These are phyloP conservation scores for Acanthosepion esculentum DNA, from an alignment of 2,888 invertebrate species.

Conservation along the genomic window DNA sequence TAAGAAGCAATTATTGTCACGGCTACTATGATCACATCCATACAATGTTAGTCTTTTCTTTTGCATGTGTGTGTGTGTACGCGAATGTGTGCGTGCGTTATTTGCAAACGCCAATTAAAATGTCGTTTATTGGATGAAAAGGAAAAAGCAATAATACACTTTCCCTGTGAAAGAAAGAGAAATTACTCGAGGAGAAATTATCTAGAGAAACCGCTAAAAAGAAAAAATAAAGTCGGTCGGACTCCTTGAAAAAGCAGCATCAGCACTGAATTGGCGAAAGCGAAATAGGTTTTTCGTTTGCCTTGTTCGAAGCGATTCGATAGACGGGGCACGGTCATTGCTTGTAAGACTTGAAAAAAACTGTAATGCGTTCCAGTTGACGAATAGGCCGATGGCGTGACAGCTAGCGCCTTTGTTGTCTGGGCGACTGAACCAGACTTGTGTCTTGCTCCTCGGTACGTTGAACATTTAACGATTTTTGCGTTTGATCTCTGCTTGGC, in stretches of 20 bases:
- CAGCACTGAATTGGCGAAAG: not conserved
- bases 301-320: not conserved
- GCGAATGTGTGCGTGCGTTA: no score
- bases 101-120: not conserved
- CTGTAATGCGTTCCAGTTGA: not conserved
- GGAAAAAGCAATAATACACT: not conserved
- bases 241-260: not conserved
- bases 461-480: constrained; percentile 33
- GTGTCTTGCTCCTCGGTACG: not conserved
- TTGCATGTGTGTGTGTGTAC: not conserved
- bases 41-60: not conserved
- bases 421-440: not conserved
- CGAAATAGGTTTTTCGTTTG: not conserved
- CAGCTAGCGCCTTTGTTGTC: constrained; percentile 18
- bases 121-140: not conserved
- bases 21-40: not conserved
- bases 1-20: not conserved
- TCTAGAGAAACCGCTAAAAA: not conserved
- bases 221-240: not conserved
- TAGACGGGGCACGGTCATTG: not conserved
- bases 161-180: not conserved
- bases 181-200: not conserved
- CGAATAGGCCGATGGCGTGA: not conserved
- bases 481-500: constrained; percentile 33
- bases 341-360: not conserved